phyloP scores from a whole-genome alignment of 1,140 invertebrate species.

The Drosophila kurseongensis region DNA sequence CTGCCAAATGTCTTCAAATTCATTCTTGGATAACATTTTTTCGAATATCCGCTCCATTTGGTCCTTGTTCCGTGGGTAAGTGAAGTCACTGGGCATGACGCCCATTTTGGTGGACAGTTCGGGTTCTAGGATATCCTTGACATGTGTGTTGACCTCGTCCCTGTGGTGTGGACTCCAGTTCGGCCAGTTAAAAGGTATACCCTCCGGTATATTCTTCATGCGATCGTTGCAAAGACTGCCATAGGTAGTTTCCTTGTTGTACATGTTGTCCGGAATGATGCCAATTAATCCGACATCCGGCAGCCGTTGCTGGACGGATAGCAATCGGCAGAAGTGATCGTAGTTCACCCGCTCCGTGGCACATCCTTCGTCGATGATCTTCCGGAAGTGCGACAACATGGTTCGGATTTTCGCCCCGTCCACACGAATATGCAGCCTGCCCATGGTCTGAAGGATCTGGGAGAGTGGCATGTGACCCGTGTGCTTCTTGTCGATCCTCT shows the following conservation, averaged over 20 bases:
- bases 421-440: constrained; percentile 45
- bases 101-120: constrained; percentile 38
- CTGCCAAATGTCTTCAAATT: constrained; percentile 56
- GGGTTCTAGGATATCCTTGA: constrained; percentile 51
- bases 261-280: constrained; percentile 30
- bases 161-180: not conserved
- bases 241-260: constrained; percentile 68
- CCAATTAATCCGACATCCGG: constrained; percentile 42
- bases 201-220: constrained; percentile 24
- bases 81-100: constrained; percentile 48
- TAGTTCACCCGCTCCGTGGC: constrained; percentile 57
- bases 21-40: constrained; percentile 23
- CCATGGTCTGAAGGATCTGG: constrained; percentile 53
- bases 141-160: constrained; percentile 27
- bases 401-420: constrained; percentile 52
- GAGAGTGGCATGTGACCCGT: constrained; percentile 36
- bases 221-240: constrained; percentile 54
- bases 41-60: constrained; percentile 58
- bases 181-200: not conserved
- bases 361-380: constrained; percentile 51
- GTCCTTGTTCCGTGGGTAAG: constrained; percentile 35
- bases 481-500: constrained; percentile 53
- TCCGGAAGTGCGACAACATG: constrained; percentile 40
- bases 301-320: constrained; percentile 49
- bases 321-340: constrained; percentile 54